Evolutionary conservation across 2,113 vertebrate genomes (phyloP), one percentile per base, ranked within the genome.

Genomic region (Boulengerochromis microlepis): DNA sequence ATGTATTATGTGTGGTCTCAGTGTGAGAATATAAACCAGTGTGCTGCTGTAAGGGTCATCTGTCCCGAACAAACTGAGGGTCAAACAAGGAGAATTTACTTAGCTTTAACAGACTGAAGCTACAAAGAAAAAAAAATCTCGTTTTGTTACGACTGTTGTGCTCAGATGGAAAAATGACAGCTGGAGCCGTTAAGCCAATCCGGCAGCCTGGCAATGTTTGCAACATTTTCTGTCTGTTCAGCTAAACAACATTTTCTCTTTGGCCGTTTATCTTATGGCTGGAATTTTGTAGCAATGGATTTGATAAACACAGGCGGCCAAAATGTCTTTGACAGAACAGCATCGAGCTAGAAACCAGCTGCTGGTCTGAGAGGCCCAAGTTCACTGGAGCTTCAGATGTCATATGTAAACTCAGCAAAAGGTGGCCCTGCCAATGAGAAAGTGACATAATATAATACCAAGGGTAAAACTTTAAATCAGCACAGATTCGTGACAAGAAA

Each of bases 211-310:
- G 42, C 76, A 76, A 86, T 50, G 85, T 89, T 78, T 90, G 74
- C 85, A 74, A 38, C 85, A 38, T 86, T 91, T 90, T 89, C 61
- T 74, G 7, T 35, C 89, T 4, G 87, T 26, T 85, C 76, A 87
- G 52, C 86, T 87, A 91, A 94, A 94, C 93, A 89, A 59, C 50
- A 22, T 57, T 87, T 92, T 87, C 29, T 82, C 74, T 91, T 87
- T 83, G 89, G 84, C 40, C 85, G 66, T 90, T 94, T 81, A 87
- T 93, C 93, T 90, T 8, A 42, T 71, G 35, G 50, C 78, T 88
- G 90, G 93, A 93, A 91, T 93, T 90, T 80, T 22, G 78, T 19
- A 83, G 83, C 83, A 50, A 92, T 89, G 45, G 91, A 89, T 91
- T 71, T 3, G 86, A 92, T 93, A 93, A 94, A 93, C 92, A 94